Percentiles rank a stretch among this genome's conserved stretches.
Conservation (phyloP, 1,140 invertebrate species). For the Augochlora pura region DNA sequence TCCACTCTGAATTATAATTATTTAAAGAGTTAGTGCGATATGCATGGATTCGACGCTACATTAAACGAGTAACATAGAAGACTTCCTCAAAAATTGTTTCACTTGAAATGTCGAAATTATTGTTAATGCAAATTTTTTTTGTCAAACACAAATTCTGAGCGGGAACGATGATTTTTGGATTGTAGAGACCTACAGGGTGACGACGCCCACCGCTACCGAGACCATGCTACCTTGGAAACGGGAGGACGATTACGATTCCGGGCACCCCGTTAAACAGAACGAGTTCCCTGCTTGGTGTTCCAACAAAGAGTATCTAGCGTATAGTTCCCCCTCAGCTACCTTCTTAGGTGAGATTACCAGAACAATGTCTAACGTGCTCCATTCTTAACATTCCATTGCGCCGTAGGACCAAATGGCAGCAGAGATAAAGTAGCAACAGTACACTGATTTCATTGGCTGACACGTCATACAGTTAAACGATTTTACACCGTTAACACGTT, state of each 20-base stretch:
- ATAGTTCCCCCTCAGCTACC: conserved; percentile 93
- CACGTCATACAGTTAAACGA: background rate
- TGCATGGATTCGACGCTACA: too few relatives aligned
- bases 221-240: conserved; percentile 94
- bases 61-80: too few relatives aligned
- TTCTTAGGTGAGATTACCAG: conserved; percentile 87
- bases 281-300: conserved; percentile 96
- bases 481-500: background rate
- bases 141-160: background rate
- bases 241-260: conserved; percentile 85
- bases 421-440: background rate
- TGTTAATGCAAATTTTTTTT: too few relatives aligned
- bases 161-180: conserved; percentile 1
- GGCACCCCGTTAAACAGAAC: conserved; percentile 88
- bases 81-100: too few relatives aligned
- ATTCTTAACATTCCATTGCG: conserved; percentile 12
- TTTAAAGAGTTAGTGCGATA: too few relatives aligned
- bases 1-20: too few relatives aligned
- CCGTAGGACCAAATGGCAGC: conserved; percentile 26
- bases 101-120: too few relatives aligned
- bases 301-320: conserved; percentile 95
- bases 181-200: conserved; percentile 85
- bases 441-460: conserved; percentile 12
- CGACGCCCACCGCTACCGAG: conserved; percentile 91
- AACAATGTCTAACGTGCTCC: background rate